These are phyloP conservation scores for Meandrusa payeni DNA, from an alignment of 2,888 invertebrate genomes.

Conservation along the genomic window DNA sequence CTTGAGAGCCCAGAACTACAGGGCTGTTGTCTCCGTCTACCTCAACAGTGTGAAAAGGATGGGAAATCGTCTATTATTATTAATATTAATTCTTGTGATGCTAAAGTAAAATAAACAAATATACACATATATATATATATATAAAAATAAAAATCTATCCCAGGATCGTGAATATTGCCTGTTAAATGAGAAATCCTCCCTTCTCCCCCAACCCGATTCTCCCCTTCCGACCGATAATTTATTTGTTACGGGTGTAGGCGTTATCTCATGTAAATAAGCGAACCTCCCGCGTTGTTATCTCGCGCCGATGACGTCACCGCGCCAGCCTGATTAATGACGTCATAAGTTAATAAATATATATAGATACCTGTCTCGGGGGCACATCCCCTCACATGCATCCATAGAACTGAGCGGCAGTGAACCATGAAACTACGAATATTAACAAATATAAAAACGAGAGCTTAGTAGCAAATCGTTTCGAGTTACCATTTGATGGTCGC, in stretches of 20 bases:
- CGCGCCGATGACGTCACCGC: constrained; percentile 45
- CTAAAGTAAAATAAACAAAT: too few species aligned
- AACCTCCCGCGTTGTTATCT: constrained; percentile 40
- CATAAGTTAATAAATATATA: constrained; percentile 30
- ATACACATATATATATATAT: too few species aligned
- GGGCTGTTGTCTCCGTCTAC: too few species aligned
- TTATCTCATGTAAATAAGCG: constrained; percentile 45
- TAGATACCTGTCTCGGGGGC: constrained; percentile 28
- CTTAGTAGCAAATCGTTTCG: too few species aligned
- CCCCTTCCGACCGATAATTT: constrained; percentile 32
- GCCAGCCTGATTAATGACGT: constrained; percentile 49
- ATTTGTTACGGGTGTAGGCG: constrained; percentile 34
- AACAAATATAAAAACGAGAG: too few species aligned
- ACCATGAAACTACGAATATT: too few species aligned
- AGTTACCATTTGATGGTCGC: too few species aligned
- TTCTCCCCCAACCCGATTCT: constrained; percentile 2
- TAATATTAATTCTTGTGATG: too few species aligned
- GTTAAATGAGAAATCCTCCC: constrained; percentile 13
- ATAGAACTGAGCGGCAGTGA: too few species aligned
- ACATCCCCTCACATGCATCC: constrained; percentile 20
- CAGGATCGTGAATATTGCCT: constrained; percentile 4
- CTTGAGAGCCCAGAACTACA: too few species aligned
- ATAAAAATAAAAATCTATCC: background rate
- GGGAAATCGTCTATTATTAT: too few species aligned
- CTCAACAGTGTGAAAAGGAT: too few species aligned